Evolutionary conservation across 2,113 vertebrate species (phyloP).

Genomic region (Ceyx margarethae): DNA sequence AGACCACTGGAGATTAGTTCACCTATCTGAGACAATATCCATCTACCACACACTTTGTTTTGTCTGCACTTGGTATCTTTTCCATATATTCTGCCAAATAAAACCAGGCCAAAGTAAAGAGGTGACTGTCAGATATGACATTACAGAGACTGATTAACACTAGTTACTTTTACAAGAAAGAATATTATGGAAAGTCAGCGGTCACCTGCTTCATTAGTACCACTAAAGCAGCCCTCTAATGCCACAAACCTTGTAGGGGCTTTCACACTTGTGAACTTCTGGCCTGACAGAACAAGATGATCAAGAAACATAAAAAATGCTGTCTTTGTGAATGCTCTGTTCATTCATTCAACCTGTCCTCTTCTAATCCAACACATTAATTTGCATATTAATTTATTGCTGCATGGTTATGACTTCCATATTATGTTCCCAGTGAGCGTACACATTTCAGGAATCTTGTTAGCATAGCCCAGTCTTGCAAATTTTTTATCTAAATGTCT

Average conservation of each 20-base stretch:
- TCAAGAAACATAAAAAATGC: not conserved
- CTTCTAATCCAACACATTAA: not conserved
- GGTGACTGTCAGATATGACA: not conserved
- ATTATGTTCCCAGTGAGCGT: not conserved
- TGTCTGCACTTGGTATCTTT: not conserved
- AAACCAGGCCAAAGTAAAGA: not conserved
- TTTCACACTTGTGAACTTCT: not conserved
- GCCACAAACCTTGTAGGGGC: not conserved
- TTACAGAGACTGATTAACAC: not conserved
- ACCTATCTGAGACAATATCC: not conserved
- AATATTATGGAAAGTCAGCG: not conserved
- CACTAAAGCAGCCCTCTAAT: not conserved
- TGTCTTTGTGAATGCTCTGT: not conserved
- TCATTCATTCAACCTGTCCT: not conserved
- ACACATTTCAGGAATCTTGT: not conserved
- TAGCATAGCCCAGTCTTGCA: not conserved
- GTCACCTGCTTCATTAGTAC: not conserved
- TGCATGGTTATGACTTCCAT: not conserved
- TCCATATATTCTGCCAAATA: not conserved
- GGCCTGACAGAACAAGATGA: not conserved
- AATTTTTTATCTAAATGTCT: not conserved
- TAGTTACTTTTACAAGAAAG: not conserved
- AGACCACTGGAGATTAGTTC: not conserved
- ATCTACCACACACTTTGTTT: not conserved
- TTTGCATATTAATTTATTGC: not conserved